Evolutionary conservation across 64 coral and sea anemone genomes (phyloP), one percentile per base, ranked within the genome.

Genomic region (Anthopleura sola): DNA sequence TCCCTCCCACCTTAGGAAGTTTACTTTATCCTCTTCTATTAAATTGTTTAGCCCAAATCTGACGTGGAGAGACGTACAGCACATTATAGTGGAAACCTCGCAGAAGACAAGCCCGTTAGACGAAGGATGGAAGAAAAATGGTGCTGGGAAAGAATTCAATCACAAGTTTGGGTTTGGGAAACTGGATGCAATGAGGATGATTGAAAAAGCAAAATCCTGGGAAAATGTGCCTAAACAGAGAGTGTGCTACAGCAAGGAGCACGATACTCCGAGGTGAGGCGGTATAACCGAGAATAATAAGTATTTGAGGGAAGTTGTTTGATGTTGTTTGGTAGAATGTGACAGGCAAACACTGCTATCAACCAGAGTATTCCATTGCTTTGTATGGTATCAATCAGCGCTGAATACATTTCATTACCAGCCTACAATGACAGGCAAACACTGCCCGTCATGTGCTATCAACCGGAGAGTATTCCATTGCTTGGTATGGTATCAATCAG

Each of bases 151-250:
- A 60, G 84, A 53, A 32, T 99, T 86, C 90, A 99, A 99, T 68
- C 97, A 92, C 38, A 99, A 99, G 58, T 99, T 99, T 88, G 97
- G 97, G 36, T 99, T 99, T 58, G 97, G 97, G 17, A 89, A 92
- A 60, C 76, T 99, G 49, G 97, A 99, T 29, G 93, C 91, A 49
- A 91, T 68, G 53, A 83, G 78, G 84, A 94, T 99, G 89, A 85
- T 99, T 16, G 60, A 95, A 29, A 90, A 66, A 76, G 97, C 97
- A 15, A 64, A 89, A 29, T 90, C 23, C 26, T 99, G 97, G 97
- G 91, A 92, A 76, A 92, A 89, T 28, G 93, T 99, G 14, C 87
- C 64, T 1, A 88, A 83, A 74, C 92, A 99, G 29, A 80, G 78
- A 33, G 56, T 89, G 0, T 99, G 97, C 12, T 78, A 94, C 26